These are phyloP conservation scores for Axis porcinus DNA, from an alignment of 2,113 vertebrate genomes.

Conservation along the genomic window DNA sequence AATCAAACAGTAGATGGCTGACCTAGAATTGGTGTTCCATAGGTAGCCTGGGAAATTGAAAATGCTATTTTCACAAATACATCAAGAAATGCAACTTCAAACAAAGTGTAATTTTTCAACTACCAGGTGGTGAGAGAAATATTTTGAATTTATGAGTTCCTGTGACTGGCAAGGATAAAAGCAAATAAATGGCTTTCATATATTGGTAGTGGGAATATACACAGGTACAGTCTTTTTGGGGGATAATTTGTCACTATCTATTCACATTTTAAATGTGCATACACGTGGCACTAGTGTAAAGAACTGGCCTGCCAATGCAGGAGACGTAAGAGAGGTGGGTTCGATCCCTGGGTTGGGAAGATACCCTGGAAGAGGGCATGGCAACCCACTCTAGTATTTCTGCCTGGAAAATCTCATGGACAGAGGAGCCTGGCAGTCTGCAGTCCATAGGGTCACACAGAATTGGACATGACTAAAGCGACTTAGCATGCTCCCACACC, in stretches of 20 bases:
- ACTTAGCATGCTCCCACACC: not conserved
- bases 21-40: not conserved
- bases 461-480: not conserved
- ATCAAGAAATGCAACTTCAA: not conserved
- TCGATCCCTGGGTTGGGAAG: not conserved
- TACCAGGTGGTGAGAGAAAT: not conserved
- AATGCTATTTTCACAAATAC: not conserved
- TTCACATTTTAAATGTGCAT: not conserved
- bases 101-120: not conserved
- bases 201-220: not conserved
- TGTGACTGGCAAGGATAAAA: not conserved
- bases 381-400: not conserved
- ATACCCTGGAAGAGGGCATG: not conserved
- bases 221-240: not conserved
- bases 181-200: slow-evolving; percentile 2
- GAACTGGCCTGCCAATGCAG: not conserved
- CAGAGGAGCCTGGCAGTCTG: not conserved
- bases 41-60: not conserved
- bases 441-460: not conserved
- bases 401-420: not conserved
- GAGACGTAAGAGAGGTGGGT: not conserved
- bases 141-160: not conserved
- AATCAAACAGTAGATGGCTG: not conserved
- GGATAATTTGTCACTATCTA: not conserved
- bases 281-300: not conserved